Evolutionary conservation across 2,113 vertebrate genomes (phyloP), one percentile per base, ranked within the genome.

Genomic region (Amblyopsis rosae): DNA sequence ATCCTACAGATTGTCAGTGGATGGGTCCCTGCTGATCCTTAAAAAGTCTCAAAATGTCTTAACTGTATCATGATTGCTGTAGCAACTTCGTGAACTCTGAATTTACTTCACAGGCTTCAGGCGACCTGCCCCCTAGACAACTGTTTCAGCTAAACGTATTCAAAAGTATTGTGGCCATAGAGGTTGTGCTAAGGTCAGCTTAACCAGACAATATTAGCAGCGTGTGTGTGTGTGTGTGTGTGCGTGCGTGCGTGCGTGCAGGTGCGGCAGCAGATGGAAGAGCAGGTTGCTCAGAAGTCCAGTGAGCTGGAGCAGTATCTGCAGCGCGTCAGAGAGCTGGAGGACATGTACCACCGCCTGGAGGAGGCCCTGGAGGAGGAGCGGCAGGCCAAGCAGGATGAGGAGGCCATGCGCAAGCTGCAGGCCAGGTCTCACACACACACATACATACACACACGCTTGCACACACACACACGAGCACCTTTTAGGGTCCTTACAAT

Each of bases 241-340:
- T 62, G 41, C 70, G 66, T 69, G 45, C 58, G 61, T 50, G 55
- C 65, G 46, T 73, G 65, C 73, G 51, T 79, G 75, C 69, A 99
- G 97, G 94, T 96, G 55, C 95, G 96, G 75, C 95, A 94, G 82
- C 92, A 98, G 90, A 97, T 98, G 96, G 96, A 99, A 85, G 93
- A 95, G 76, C 91, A 98, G 87, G 93, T 99, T 75, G 96, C 95
- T 50, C 95, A 98, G 87, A 98, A 98, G 82, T 95, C 96, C 41
- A 94, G 89, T n/a, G 96, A 99, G 76, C 90, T 98, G 83, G 94
- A 97, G 59, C 95, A 96, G 88, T 96, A 98, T 78, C 88, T 98
- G 76, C 94, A 93, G 84, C 93, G 97, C 3, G 95, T 98, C 12
- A 83, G 70, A 41, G 96, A 98, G 81, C 90, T 99, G 76, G 97